A percentile compares a stretch with the other conserved stretches of the same genome.
Conservation (phyloP, 2,797 vertebrate genomes). For the Typhlichthys subterraneus region DNA sequence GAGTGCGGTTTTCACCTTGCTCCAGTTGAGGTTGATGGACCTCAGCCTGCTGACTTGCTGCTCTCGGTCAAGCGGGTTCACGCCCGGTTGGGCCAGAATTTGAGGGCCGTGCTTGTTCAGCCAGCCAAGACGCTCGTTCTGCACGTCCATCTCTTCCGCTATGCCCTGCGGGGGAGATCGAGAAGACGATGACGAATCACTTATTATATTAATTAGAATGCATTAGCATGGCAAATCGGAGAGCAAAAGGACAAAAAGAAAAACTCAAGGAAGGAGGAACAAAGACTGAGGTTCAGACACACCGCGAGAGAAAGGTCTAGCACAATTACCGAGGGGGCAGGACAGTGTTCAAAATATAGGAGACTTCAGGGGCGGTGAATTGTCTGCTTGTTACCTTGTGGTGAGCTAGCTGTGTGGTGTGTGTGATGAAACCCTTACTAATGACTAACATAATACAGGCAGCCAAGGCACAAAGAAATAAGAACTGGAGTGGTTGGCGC, state of each 20-base stretch:
- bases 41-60: slow-evolving; percentile 80
- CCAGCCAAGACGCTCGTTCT: slow-evolving; percentile 86
- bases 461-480: slow-evolving; percentile 5
- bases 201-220: neutral
- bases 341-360: slow-evolving; percentile 14
- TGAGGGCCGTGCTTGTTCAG: slow-evolving; percentile 85
- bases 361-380: neutral
- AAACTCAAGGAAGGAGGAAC: no score
- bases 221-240: no score
- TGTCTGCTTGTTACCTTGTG: neutral
- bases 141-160: slow-evolving; percentile 81
- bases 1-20: slow-evolving; percentile 75
- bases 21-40: slow-evolving; percentile 86
- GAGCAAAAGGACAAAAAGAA: neutral
- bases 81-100: slow-evolving; percentile 79
- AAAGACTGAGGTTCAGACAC: neutral
- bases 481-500: slow-evolving; percentile 24
- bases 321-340: neutral
- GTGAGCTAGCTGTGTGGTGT: slow-evolving; percentile 10
- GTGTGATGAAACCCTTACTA: no score
- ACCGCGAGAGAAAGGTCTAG: slow-evolving; percentile 1
- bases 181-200: neutral
- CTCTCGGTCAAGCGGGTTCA: slow-evolving; percentile 82
- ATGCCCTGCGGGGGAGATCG: slow-evolving; percentile 74
- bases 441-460: neutral